These are phyloP conservation scores for Napeogenes inachia DNA, from an alignment of 2,888 invertebrate genomes.

Conservation along the genomic window DNA sequence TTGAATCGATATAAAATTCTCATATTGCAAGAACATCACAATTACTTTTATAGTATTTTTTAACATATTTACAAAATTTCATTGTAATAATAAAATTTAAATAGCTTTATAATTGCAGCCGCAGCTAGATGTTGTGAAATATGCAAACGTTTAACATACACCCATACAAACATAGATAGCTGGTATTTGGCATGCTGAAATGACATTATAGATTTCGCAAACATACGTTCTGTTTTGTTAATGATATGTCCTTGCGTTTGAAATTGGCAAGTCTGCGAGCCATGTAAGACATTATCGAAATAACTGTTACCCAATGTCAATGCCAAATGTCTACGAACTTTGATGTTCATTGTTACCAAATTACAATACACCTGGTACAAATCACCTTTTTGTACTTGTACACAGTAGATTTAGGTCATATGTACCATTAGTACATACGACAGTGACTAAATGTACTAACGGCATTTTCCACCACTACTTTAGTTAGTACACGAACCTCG, in stretches of 20 bases:
- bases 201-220: conserved; percentile 33
- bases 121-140: conserved; percentile 31
- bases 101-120: too few relatives aligned
- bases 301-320: conserved; percentile 45
- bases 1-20: too few relatives aligned
- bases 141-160: conserved; percentile 47
- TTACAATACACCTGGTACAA: neutral
- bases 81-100: too few relatives aligned
- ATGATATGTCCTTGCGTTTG: neutral
- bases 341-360: conserved; percentile 14
- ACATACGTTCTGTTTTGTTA: conserved; percentile 6
- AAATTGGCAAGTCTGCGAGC: conserved; percentile 21
- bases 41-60: neutral
- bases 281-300: conserved; percentile 39
- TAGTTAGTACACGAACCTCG: conserved; percentile 9
- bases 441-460: conserved; percentile 13
- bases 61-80: too few relatives aligned
- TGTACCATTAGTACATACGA: too few relatives aligned
- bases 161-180: conserved; percentile 35
- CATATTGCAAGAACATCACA: neutral
- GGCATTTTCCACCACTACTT: conserved; percentile 15
- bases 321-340: conserved; percentile 39
- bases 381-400: too few relatives aligned
- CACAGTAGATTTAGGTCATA: too few relatives aligned
- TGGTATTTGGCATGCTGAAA: conserved; percentile 32